Evolutionary conservation across 2,797 vertebrate genomes (phyloP).

Genomic region (Syndactyla subalaris): DNA sequence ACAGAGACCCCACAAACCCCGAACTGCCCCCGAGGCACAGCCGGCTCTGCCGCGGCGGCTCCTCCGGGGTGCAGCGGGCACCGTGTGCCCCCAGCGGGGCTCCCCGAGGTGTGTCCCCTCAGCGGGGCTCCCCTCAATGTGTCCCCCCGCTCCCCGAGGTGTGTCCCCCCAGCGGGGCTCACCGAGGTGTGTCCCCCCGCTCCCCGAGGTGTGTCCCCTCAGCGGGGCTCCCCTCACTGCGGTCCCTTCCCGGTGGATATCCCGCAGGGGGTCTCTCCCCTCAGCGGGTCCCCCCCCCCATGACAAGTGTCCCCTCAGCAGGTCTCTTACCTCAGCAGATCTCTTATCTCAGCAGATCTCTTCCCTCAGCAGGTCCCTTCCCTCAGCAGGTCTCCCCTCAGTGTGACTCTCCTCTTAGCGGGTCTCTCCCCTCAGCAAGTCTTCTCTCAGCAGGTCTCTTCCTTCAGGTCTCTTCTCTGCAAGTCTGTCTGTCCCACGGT

Average conservation of each 20-base stretch:
- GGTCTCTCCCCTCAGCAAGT: background rate
- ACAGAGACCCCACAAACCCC: background rate
- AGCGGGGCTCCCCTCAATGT: too few relatives aligned
- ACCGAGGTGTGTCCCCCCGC: too few relatives aligned
- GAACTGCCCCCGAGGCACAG: background rate
- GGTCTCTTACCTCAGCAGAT: background rate
- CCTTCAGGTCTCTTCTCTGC: background rate
- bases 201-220: too few relatives aligned
- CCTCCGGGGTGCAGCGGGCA: background rate
- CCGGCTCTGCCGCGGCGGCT: background rate
- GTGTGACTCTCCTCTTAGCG: too few relatives aligned
- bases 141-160: too few relatives aligned
- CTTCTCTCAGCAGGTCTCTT: accelerated
- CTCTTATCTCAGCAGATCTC: background rate
- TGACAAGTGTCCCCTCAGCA: accelerated
- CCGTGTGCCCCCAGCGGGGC: background rate
- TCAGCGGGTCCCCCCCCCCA: background rate
- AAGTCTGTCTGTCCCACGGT: too few relatives aligned
- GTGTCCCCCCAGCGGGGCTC: too few relatives aligned
- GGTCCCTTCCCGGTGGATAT: background rate
- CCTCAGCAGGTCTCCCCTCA: background rate
- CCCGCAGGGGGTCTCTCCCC: background rate
- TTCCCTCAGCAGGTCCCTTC: background rate
- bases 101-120: too few relatives aligned
- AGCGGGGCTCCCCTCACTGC: too few relatives aligned